Base-by-base conservation (phyloP, 64 coral and sea anemone species). In the Dendrophyllia cribrosa region DNA sequence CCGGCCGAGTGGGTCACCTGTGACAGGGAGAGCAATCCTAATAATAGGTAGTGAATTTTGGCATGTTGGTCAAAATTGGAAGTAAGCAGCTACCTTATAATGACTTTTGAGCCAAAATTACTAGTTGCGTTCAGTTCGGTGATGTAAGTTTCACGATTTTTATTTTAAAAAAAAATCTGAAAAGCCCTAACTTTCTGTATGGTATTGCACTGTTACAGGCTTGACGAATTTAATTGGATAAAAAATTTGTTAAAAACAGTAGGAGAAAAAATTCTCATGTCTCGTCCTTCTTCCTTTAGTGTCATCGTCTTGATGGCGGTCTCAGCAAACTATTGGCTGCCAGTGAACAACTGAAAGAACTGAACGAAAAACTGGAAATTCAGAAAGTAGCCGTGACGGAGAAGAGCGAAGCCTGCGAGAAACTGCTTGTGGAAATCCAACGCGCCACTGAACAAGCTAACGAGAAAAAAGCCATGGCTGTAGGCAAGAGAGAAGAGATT, bases 341-440 rank as follows among this genome's bases (percentile, higher is more conserved):
- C 21, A 99, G 97, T 72, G 94, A 99, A 61, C 97, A 99, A 78
- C 91, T 99, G 0, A 93, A 93, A 72, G 97, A 99, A 77, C 97
- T 99, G 21, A 99, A 99, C 66, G 97, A 99, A 59, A 99, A 99
- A 58, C 72, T 99, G 48, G 97, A 93, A 51, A 92, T 99, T 12
- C 97, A 99, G 76, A 99, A 99, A 64, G 85, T 99, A 21, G 97
- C 97, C 20, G 97, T 99, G 51, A 99, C 97, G 2, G 97, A 99
- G 72, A 99, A 99, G 71, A 99, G 90, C 56, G 94, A 99, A 86
- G 97, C 97, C 13, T 99, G 97, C 47, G 97, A 99, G 88, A 99
- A 59, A 21, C 75, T 99, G 10, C 76, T 99, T 4, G 88, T 91
- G 0, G 97, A 99, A 72, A 99, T 99, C 56, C 83, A 96, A 11